A percentile compares a stretch with the other conserved stretches of the same genome.
These are phyloP conservation scores for Leuctra nigra DNA, from an alignment of 2,888 invertebrate species.

Conservation along the genomic window DNA sequence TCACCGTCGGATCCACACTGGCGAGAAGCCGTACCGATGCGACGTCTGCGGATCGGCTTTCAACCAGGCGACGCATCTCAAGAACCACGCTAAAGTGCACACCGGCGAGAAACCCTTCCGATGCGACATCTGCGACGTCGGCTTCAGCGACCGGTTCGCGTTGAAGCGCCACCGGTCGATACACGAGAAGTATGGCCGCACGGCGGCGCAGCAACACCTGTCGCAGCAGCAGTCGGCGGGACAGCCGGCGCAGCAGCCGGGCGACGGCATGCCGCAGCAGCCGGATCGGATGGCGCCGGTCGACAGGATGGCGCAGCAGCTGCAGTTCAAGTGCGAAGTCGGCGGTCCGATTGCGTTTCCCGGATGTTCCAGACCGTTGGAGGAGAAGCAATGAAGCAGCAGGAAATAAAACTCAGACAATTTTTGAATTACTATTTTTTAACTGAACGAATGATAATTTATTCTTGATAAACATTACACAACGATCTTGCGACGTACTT, in stretches of 20 bases:
- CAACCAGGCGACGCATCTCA: slow-evolving; percentile 82
- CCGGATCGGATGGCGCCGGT: slow-evolving; percentile 22
- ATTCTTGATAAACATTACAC: no score
- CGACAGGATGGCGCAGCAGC: slow-evolving; percentile 30
- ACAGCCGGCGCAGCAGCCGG: background rate
- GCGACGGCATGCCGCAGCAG: slow-evolving; percentile 1
- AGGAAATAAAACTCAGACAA: no score
- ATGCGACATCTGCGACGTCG: slow-evolving; percentile 77
- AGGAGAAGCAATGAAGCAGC: slow-evolving; percentile 22
- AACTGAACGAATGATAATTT: no score
- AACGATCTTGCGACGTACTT: no score
- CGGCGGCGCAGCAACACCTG: slow-evolving; percentile 27
- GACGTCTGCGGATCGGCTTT: slow-evolving; percentile 85
- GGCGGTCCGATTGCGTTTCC: slow-evolving; percentile 35
- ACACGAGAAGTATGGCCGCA: slow-evolving; percentile 73
- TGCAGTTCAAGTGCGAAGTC: slow-evolving; percentile 34
- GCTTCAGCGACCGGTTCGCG: slow-evolving; percentile 81
- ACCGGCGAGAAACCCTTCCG: slow-evolving; percentile 77
- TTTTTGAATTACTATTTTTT: no score
- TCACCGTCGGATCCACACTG: slow-evolving; percentile 80
- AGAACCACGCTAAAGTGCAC: slow-evolving; percentile 81
- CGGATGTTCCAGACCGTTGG: slow-evolving; percentile 33
- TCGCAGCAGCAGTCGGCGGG: slow-evolving; percentile 14
- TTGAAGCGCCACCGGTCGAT: slow-evolving; percentile 79
- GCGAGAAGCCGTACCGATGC: slow-evolving; percentile 79